Evolutionary conservation across 2,797 vertebrate genomes (phyloP).

Genomic region (Brachymystax lenok): DNA sequence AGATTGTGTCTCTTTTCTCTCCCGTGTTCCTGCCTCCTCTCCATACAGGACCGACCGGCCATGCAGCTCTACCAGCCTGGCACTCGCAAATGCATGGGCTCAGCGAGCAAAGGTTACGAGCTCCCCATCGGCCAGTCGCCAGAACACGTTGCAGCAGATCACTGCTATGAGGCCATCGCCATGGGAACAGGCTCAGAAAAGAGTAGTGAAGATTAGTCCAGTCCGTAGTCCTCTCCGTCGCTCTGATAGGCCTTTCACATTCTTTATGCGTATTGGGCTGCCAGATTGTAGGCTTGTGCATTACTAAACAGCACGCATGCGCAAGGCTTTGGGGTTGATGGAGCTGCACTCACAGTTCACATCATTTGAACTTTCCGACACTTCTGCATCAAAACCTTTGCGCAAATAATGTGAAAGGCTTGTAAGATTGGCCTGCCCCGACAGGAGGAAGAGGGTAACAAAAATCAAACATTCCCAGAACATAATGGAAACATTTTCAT

Average conservation of each 20-base stretch:
- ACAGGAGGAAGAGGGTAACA: background rate
- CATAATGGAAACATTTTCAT: background rate
- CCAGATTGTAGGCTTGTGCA: background rate
- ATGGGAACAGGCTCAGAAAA: constrained; percentile 79
- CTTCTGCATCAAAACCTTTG: background rate
- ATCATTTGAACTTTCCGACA: background rate
- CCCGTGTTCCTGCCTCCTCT: constrained; percentile 56
- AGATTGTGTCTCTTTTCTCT: constrained; percentile 51
- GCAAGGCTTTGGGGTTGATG: background rate
- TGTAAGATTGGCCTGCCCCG: background rate
- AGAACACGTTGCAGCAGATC: constrained; percentile 76
- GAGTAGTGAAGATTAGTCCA: constrained; percentile 76
- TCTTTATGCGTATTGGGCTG: background rate
- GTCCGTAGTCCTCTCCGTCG: constrained; percentile 8
- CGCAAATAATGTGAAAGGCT: background rate
- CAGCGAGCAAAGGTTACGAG: constrained; percentile 81
- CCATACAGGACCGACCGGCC: constrained; percentile 86
- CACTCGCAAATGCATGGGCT: constrained; percentile 80
- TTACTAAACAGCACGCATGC: background rate
- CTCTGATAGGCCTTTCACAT: background rate
- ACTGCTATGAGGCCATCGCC: constrained; percentile 75
- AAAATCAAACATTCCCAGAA: background rate
- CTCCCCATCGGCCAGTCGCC: constrained; percentile 65
- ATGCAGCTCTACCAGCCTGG: constrained; percentile 95
- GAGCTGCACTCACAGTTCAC: background rate